A percentile compares a stretch with the other conserved stretches of the same genome.
Evolutionary conservation across 1,140 invertebrate genomes (phyloP).

Genomic region (Bicyclus anynana): DNA sequence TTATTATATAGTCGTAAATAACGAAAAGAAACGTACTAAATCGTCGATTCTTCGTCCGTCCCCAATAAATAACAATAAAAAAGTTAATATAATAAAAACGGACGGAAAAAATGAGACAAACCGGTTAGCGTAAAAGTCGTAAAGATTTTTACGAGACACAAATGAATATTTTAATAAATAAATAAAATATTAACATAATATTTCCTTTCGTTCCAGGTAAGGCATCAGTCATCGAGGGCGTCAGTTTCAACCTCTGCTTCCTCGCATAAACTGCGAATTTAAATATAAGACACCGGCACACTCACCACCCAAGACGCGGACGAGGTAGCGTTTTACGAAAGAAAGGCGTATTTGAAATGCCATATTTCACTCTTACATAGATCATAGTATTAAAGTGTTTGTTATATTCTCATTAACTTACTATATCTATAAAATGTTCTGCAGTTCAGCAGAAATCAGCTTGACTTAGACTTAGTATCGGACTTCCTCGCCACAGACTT

Average conservation of each 20-base stretch:
- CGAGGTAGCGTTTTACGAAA: no score
- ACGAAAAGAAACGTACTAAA: background rate
- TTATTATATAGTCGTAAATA: no score
- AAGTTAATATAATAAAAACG: background rate
- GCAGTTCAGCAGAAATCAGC: no score
- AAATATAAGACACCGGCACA: constrained; percentile 17
- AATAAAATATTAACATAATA: constrained; percentile 1
- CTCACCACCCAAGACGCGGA: no score
- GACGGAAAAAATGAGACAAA: background rate
- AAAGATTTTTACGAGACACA: constrained; percentile 4
- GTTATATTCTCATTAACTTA: no score
- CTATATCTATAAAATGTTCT: no score
- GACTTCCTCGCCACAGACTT: no score
- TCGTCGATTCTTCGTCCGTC: background rate
- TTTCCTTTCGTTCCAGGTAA: constrained; percentile 29
- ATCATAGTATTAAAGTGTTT: no score
- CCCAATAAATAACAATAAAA: background rate
- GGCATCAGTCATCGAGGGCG: constrained; percentile 16
- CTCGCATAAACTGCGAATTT: constrained; percentile 23
- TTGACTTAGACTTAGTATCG: no score
- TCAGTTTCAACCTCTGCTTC: constrained; percentile 6
- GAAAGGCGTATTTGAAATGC: no score
- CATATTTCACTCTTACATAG: no score
- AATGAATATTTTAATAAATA: constrained; percentile 7
- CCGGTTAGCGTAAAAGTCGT: background rate